Conservation (phyloP, 2,888 invertebrate species). For the Nemotelus nigrinus region DNA sequence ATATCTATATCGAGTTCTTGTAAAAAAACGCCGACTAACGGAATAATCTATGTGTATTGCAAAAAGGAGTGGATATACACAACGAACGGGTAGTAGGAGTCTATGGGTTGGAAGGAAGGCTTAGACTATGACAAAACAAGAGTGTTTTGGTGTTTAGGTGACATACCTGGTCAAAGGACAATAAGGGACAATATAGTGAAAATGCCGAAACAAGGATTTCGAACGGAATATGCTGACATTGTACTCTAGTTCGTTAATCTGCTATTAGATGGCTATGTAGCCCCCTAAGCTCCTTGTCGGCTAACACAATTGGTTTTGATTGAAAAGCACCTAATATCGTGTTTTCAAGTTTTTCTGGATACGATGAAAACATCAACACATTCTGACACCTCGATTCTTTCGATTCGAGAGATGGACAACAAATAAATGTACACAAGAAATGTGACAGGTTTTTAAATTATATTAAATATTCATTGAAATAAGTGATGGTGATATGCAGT, state of each 20-base stretch:
- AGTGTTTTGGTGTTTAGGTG: slow-evolving; percentile 42
- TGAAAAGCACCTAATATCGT: background rate
- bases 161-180: slow-evolving; percentile 42
- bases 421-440: too few relatives aligned
- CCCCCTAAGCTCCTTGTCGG: slow-evolving; percentile 42
- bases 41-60: slow-evolving; percentile 29
- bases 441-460: too few relatives aligned
- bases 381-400: too few relatives aligned
- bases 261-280: slow-evolving; percentile 44
- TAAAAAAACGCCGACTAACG: slow-evolving; percentile 33
- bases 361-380: background rate
- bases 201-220: slow-evolving; percentile 36
- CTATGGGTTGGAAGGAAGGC: slow-evolving; percentile 36
- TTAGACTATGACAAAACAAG: slow-evolving; percentile 9
- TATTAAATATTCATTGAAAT: too few relatives aligned
- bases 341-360: slow-evolving; percentile 6
- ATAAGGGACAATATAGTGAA: slow-evolving; percentile 29
- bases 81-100: slow-evolving; percentile 40
- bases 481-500: too few relatives aligned
- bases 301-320: slow-evolving; percentile 15
- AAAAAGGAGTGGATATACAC: slow-evolving; percentile 34
- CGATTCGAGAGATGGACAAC: too few relatives aligned
- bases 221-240: slow-evolving; percentile 34
- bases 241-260: slow-evolving; percentile 31
- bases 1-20: slow-evolving; percentile 37